Evolutionary conservation across 2,797 vertebrate species (phyloP).

Genomic region (Betta splendens): DNA sequence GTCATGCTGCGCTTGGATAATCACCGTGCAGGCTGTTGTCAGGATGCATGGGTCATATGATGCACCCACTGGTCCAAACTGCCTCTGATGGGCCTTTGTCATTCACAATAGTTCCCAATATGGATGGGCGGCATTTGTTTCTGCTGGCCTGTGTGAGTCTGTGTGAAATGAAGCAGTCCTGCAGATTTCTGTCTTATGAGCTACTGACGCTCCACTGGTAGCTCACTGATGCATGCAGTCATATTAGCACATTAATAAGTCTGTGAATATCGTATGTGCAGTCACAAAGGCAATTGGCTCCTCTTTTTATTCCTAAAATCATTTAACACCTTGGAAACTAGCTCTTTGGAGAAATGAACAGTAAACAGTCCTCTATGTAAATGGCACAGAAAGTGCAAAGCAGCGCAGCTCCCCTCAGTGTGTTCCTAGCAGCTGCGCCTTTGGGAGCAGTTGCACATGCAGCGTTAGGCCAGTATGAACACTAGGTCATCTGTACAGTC

Average conservation of each 20-base stretch:
- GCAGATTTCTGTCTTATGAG: slow-evolving; percentile 3
- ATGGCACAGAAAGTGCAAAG: too few relatives aligned
- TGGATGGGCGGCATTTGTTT: not conserved
- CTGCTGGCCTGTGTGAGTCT: slow-evolving; percentile 2
- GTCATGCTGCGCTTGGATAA: slow-evolving; percentile 59
- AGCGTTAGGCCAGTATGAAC: too few relatives aligned
- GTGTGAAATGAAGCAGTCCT: slow-evolving; percentile 11
- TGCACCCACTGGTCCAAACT: slow-evolving; percentile 18
- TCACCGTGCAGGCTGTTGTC: slow-evolving; percentile 53
- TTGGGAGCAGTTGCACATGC: too few relatives aligned
- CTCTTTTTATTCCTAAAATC: too few relatives aligned
- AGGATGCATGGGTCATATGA: slow-evolving; percentile 32
- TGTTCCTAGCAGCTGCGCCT: too few relatives aligned
- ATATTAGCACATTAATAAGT: too few relatives aligned
- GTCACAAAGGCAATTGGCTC: not conserved
- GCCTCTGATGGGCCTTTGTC: slow-evolving; percentile 13
- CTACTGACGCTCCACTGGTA: not conserved
- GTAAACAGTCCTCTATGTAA: too few relatives aligned
- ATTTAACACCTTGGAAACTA: too few relatives aligned
- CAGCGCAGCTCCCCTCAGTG: too few relatives aligned
- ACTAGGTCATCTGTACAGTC: too few relatives aligned
- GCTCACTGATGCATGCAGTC: slow-evolving; percentile 14
- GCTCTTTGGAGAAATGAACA: too few relatives aligned
- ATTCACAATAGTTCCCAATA: not conserved
- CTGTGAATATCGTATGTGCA: slow-evolving; percentile 7